Evolutionary conservation across 2,113 vertebrate species (phyloP).

Genomic region (Sminthopsis crassicaudata): DNA sequence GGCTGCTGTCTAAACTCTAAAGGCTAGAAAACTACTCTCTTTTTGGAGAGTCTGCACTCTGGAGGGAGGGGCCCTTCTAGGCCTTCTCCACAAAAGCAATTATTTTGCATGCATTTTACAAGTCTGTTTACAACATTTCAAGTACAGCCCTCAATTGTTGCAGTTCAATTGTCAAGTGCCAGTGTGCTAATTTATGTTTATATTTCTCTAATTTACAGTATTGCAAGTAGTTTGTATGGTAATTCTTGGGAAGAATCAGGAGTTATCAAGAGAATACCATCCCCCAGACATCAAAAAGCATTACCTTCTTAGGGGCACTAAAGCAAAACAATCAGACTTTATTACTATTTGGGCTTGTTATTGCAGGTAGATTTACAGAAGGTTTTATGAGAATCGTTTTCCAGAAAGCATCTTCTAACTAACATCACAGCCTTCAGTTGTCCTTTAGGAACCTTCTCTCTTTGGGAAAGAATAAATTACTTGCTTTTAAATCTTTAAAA

Average conservation of each 20-base stretch:
- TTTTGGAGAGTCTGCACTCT: neutral
- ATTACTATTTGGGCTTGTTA: neutral
- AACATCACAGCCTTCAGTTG: constrained; percentile 18
- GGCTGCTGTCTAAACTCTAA: neutral
- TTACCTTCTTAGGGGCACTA: constrained; percentile 32
- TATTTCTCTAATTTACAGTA: constrained; percentile 32
- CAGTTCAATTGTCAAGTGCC: constrained; percentile 35
- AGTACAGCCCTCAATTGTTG: constrained; percentile 20
- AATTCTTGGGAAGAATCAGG: constrained; percentile 44
- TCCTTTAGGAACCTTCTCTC: neutral
- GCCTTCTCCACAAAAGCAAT: constrained; percentile 15
- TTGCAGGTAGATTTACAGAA: constrained; percentile 50
- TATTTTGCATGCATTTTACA: constrained; percentile 50
- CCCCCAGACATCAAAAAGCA: constrained; percentile 11
- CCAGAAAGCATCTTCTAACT: constrained; percentile 17
- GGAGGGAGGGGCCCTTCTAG: constrained; percentile 18
- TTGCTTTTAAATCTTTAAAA: constrained; percentile 36
- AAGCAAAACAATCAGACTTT: constrained; percentile 39
- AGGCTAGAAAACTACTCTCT: neutral
- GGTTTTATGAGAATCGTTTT: constrained; percentile 23
- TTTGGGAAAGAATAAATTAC: neutral
- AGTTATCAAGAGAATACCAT: constrained; percentile 16
- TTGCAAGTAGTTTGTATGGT: constrained; percentile 44
- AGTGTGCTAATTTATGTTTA: constrained; percentile 44
- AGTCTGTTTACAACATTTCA: constrained; percentile 1